Evolutionary conservation across 2,888 invertebrate genomes (phyloP).

Genomic region (Drosophila koepferae): DNA sequence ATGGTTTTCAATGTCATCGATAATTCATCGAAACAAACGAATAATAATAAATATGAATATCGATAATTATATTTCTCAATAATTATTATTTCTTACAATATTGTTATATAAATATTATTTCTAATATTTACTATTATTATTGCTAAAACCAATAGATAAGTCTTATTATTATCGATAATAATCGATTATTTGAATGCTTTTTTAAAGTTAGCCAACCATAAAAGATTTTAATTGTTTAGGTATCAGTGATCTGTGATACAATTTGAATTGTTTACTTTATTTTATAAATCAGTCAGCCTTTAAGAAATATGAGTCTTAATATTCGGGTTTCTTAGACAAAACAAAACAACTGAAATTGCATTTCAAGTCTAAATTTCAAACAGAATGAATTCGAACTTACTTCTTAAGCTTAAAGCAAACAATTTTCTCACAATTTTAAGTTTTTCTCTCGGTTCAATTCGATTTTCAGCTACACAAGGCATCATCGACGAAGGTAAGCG

Average conservation of each 20-base stretch:
- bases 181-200: background rate
- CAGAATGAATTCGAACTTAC: too few species aligned
- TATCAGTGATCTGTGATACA: too few species aligned
- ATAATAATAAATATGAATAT: background rate
- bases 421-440: slow-evolving; percentile 40
- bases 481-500: slow-evolving; percentile 82
- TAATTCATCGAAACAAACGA: too few species aligned
- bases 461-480: slow-evolving; percentile 79
- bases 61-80: too few species aligned
- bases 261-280: background rate
- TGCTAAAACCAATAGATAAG: too few species aligned
- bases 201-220: background rate
- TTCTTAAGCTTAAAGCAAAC: background rate
- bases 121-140: too few species aligned
- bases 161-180: background rate
- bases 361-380: background rate
- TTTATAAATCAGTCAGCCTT: background rate
- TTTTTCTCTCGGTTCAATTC: slow-evolving; percentile 30
- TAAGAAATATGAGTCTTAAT: background rate
- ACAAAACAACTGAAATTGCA: background rate
- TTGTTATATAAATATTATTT: too few species aligned
- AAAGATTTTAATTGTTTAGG: too few species aligned
- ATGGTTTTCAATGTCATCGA: too few species aligned
- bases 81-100: too few species aligned
- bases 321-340: background rate